Evolutionary conservation across 2,888 invertebrate genomes (phyloP).

Genomic region (Crocallis elinguaria): DNA sequence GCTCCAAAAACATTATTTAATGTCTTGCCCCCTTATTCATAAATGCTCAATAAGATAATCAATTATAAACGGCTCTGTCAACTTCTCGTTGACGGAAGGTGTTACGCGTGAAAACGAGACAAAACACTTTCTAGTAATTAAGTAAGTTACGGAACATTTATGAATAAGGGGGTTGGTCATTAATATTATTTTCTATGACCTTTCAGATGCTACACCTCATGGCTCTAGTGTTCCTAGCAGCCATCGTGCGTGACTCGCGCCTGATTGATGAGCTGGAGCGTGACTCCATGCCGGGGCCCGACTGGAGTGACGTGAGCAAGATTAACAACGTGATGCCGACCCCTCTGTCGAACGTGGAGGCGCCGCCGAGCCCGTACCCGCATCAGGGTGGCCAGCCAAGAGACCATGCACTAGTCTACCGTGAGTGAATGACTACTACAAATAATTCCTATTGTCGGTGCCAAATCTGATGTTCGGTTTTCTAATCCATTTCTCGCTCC

Average conservation of each 20-base stretch:
- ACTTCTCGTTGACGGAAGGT: too few relatives aligned
- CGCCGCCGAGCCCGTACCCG: constrained; percentile 82
- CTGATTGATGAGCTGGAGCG: constrained; percentile 86
- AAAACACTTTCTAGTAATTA: too few relatives aligned
- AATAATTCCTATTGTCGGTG: too few relatives aligned
- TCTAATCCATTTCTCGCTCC: too few relatives aligned
- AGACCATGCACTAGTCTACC: constrained; percentile 87
- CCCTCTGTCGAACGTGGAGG: constrained; percentile 89
- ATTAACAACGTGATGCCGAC: constrained; percentile 85
- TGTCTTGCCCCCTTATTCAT: too few relatives aligned
- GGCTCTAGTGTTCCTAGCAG: constrained; percentile 89
- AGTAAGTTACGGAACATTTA: too few relatives aligned
- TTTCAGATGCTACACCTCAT: constrained; percentile 89
- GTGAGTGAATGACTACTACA: constrained; percentile 72
- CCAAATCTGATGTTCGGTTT: too few relatives aligned
- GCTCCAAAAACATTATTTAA: too few relatives aligned
- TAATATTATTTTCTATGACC: neutral
- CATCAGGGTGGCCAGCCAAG: constrained; percentile 73
- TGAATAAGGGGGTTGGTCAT: too few relatives aligned
- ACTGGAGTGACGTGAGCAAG: constrained; percentile 70
- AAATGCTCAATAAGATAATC: too few relatives aligned
- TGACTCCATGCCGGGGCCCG: constrained; percentile 72
- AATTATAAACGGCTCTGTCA: too few relatives aligned
- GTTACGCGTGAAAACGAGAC: too few relatives aligned
- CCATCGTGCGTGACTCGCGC: constrained; percentile 90